A percentile compares a stretch with the other conserved stretches of the same genome.
These are phyloP conservation scores for Papilio aristodemus DNA, from an alignment of 1,140 invertebrate genomes.

Conservation along the genomic window DNA sequence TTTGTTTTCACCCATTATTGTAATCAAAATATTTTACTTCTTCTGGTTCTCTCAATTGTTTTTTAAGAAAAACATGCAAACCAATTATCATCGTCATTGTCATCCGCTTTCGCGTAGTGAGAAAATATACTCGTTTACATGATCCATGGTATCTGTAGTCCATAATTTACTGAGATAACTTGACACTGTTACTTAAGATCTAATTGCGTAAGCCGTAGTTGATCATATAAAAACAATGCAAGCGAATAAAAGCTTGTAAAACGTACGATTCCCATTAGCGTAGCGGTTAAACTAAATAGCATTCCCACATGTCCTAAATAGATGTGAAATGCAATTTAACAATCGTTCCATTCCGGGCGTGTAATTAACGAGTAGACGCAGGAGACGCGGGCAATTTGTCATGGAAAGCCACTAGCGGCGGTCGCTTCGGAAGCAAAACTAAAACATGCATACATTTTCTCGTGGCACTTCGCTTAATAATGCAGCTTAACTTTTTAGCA, in stretches of 20 bases:
- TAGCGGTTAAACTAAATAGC: slow-evolving; percentile 35
- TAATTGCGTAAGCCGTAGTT: not conserved
- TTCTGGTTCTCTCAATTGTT: too few species aligned
- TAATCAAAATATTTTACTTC: too few species aligned
- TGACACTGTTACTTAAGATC: slow-evolving; percentile 36
- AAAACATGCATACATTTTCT: slow-evolving; percentile 31
- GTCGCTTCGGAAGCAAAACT: slow-evolving; percentile 29
- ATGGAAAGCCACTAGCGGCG: slow-evolving; percentile 45
- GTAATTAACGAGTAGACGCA: slow-evolving; percentile 63
- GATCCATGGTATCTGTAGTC: too few species aligned
- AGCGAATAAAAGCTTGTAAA: slow-evolving; percentile 14
- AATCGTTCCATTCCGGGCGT: slow-evolving; percentile 50
- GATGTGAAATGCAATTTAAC: slow-evolving; percentile 54
- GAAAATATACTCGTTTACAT: too few species aligned
- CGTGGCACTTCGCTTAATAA: slow-evolving; percentile 29
- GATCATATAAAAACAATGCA: slow-evolving; percentile 6
- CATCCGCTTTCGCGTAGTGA: too few species aligned
- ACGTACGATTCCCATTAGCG: slow-evolving; percentile 23
- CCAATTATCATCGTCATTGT: too few species aligned
- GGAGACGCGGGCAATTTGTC: slow-evolving; percentile 66
- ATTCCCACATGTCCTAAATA: slow-evolving; percentile 38
- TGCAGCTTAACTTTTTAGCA: slow-evolving; percentile 31
- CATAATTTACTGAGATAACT: too few species aligned
- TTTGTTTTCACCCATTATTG: too few species aligned
- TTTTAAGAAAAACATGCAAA: too few species aligned